These are phyloP conservation scores for Esox niger DNA, from an alignment of 2,113 vertebrate genomes.

Conservation along the genomic window DNA sequence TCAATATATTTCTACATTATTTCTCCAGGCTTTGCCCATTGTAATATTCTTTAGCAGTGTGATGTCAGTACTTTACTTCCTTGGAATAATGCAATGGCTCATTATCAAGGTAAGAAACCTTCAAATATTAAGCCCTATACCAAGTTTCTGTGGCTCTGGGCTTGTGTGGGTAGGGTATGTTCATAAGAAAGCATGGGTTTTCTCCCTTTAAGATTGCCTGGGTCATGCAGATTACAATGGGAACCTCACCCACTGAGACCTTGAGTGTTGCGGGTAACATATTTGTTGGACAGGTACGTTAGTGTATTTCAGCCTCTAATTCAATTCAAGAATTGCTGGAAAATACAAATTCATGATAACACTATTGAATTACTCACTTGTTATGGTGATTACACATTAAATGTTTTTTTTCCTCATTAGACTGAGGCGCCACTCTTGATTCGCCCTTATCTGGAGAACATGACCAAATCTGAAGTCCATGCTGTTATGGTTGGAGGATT, in stretches of 20 bases:
- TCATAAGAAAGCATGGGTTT: constrained; percentile 30
- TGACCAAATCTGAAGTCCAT: constrained; percentile 92
- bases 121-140: neutral
- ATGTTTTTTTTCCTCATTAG: constrained; percentile 57
- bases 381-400: too few relatives aligned
- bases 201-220: constrained; percentile 82
- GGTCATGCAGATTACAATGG: constrained; percentile 90
- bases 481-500: constrained; percentile 92
- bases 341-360: too few relatives aligned
- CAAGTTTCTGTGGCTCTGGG: neutral
- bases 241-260: constrained; percentile 86
- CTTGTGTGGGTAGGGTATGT: neutral
- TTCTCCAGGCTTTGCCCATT: constrained; percentile 82
- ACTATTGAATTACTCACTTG: too few relatives aligned
- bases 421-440: constrained; percentile 89
- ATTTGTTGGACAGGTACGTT: constrained; percentile 90
- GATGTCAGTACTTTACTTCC: constrained; percentile 91
- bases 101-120: constrained; percentile 83
- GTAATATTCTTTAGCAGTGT: constrained; percentile 92
- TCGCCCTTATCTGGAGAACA: constrained; percentile 83
- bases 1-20: constrained; percentile 19
- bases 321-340: neutral
- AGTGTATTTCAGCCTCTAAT: neutral
- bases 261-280: constrained; percentile 94
- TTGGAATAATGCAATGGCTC: constrained; percentile 89